These are phyloP conservation scores for Caenorhabditis angaria DNA, from an alignment of 2,888 invertebrate genomes.

Conservation along the genomic window DNA sequence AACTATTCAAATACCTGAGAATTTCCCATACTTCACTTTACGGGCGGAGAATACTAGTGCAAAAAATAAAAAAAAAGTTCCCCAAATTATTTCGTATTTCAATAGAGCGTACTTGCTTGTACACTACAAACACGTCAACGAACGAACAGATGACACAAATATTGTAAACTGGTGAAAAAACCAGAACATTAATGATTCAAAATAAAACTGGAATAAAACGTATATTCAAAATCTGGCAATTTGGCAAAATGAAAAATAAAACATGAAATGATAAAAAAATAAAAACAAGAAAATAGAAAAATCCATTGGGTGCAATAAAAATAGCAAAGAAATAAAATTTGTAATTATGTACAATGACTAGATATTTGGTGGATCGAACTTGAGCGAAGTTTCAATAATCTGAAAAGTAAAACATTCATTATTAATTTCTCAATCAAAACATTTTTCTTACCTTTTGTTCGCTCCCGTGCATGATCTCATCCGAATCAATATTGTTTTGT, in stretches of 20 bases:
- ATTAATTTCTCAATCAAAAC: background rate
- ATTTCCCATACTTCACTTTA: no score
- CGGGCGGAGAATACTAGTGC: no score
- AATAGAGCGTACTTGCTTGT: background rate
- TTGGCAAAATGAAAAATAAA: background rate
- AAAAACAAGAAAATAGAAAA: conserved; percentile 1
- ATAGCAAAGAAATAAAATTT: background rate
- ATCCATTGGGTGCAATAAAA: conserved; percentile 25
- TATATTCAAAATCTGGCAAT: background rate
- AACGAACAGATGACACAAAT: background rate
- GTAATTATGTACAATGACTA: conserved; percentile 4
- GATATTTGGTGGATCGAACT: conserved; percentile 17
- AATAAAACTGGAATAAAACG: background rate
- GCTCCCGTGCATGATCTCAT: background rate
- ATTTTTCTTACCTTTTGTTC: background rate
- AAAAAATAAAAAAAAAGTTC: background rate
- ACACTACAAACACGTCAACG: background rate
- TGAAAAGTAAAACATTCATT: background rate
- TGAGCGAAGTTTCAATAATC: conserved; percentile 15
- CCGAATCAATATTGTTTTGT: conserved; percentile 11
- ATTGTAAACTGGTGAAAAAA: background rate
- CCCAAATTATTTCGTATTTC: conserved; percentile 7
- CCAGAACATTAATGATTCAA: background rate
- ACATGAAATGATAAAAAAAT: conserved; percentile 1
- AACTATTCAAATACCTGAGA: no score